These are phyloP conservation scores for Cromileptes altivelis DNA, from an alignment of 2,113 vertebrate species.

Conservation along the genomic window DNA sequence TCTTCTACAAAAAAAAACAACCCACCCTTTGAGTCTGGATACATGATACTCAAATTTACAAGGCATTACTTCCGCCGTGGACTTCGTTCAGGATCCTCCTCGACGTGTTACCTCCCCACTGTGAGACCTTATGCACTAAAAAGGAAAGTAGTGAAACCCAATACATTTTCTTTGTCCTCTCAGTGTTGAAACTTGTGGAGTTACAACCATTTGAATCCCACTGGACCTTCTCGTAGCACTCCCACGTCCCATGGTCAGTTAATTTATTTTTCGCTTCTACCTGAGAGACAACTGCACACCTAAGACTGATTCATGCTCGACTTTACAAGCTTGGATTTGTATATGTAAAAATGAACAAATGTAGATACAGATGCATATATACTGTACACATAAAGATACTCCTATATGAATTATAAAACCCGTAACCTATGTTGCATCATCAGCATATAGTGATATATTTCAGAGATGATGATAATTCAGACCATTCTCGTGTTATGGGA, in stretches of 20 bases:
- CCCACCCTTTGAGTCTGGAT: slow-evolving; percentile 15
- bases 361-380: slow-evolving; percentile 81
- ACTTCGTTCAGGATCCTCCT: slow-evolving; percentile 62
- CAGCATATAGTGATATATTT: slow-evolving; percentile 59
- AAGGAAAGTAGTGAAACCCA: slow-evolving; percentile 43
- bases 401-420: slow-evolving; percentile 67
- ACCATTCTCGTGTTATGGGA: neutral
- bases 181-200: slow-evolving; percentile 33
- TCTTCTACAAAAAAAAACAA: neutral
- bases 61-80: slow-evolving; percentile 36
- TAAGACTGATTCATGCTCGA: slow-evolving; percentile 45
- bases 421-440: slow-evolving; percentile 49
- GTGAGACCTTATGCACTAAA: slow-evolving; percentile 70
- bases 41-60: slow-evolving; percentile 4
- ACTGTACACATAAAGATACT: slow-evolving; percentile 70
- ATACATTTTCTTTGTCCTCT: slow-evolving; percentile 27
- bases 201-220: slow-evolving; percentile 27
- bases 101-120: slow-evolving; percentile 74
- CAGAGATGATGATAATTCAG: slow-evolving; percentile 34
- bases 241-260: slow-evolving; percentile 11
- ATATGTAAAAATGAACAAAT: slow-evolving; percentile 79
- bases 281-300: slow-evolving; percentile 50
- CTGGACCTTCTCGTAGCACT: slow-evolving; percentile 41
- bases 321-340: slow-evolving; percentile 66
- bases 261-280: slow-evolving; percentile 28